A percentile compares a stretch with the other conserved stretches of the same genome.
phyloP scores from a whole-genome alignment of 2,113 vertebrate species.

The Oryzias celebensis region DNA sequence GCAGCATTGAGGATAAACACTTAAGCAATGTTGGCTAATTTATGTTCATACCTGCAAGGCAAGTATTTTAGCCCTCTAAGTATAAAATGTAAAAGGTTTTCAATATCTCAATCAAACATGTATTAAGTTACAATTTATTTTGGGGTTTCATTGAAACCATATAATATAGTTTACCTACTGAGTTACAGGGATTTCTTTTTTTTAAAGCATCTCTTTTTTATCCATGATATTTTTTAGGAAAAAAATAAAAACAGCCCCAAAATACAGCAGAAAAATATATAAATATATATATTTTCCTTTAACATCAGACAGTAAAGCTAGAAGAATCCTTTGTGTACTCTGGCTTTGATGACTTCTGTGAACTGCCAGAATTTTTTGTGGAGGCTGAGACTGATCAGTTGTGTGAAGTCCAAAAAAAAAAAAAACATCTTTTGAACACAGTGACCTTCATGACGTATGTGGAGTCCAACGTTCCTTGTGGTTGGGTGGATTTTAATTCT shows the following conservation, averaged over 20 bases:
- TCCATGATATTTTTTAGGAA: no score
- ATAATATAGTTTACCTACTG: no score
- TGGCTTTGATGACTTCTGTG: constrained; percentile 20
- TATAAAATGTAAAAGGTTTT: no score
- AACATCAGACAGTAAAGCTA: not conserved
- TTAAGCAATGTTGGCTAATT: no score
- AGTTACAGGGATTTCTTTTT: no score
- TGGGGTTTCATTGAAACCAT: no score
- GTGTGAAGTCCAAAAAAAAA: constrained; percentile 10
- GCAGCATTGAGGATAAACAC: no score
- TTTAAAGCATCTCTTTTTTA: no score
- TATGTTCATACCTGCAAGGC: no score
- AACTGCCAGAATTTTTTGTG: not conserved
- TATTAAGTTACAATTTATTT: no score
- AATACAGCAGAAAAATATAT: not conserved
- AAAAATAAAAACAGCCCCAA: not conserved
- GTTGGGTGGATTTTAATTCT: constrained; percentile 45
- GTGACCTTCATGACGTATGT: constrained; percentile 33
- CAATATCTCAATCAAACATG: no score
- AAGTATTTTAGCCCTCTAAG: no score
- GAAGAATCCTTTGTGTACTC: not conserved
- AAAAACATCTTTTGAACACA: constrained; percentile 21
- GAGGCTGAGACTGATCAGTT: constrained; percentile 19
- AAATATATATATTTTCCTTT: not conserved
- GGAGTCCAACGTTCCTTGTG: constrained; percentile 8